A percentile compares a stretch with the other conserved stretches of the same genome.
phyloP scores from a whole-genome alignment of 92 coral and sea anemone species.

The Siderastrea radians region DNA sequence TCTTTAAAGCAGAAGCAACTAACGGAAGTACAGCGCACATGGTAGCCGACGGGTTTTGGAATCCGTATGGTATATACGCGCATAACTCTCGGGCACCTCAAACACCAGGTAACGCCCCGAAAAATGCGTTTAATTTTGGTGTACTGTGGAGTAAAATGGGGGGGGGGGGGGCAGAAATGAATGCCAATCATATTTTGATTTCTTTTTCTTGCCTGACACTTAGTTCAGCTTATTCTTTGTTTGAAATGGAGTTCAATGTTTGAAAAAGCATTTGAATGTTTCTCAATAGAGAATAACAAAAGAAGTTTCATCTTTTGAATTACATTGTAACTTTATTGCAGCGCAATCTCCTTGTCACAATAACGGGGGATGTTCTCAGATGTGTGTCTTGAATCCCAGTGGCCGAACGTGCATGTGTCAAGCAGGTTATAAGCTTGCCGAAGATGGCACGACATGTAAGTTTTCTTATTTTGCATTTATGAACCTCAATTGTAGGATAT shows the following conservation, averaged over 20 bases:
- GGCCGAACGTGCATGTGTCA: constrained; percentile 11
- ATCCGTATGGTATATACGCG: constrained; percentile 21
- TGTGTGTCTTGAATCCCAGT: constrained; percentile 62
- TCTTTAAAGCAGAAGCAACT: constrained; percentile 21
- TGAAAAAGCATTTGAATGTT: too few relatives aligned
- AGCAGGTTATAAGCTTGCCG: background rate
- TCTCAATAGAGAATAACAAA: too few relatives aligned
- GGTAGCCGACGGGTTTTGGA: constrained; percentile 10
- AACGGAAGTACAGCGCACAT: background rate
- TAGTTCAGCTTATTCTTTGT: background rate
- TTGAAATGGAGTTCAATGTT: too few relatives aligned
- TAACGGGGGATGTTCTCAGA: constrained; percentile 85
- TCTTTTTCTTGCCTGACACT: background rate
- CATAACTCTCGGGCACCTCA: background rate
- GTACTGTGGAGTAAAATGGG: too few relatives aligned
- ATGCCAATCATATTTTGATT: background rate
- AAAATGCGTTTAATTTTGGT: background rate
- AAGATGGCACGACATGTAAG: constrained; percentile 30
- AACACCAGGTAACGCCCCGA: background rate
- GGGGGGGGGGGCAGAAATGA: too few relatives aligned
- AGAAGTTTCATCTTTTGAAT: too few relatives aligned
- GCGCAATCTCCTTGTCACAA: constrained; percentile 54
- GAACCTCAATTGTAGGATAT: too few relatives aligned
- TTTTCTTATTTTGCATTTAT: background rate
- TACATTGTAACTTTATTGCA: background rate